Evolutionary conservation across 2,797 vertebrate genomes (phyloP).

Genomic region (Odontamblyopus rebecca): DNA sequence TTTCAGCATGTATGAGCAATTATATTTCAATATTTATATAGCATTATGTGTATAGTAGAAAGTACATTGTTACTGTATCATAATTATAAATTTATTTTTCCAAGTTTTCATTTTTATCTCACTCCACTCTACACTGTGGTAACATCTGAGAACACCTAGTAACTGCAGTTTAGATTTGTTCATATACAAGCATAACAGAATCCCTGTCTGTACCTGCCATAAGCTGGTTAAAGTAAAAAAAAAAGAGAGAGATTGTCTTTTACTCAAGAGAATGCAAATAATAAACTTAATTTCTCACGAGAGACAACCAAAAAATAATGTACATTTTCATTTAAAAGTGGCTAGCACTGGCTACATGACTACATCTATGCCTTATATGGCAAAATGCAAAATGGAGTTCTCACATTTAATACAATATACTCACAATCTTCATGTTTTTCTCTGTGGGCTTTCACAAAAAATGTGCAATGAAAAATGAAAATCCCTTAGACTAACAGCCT

Average conservation of each 20-base stretch:
- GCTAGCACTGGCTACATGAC: slow-evolving; percentile 5
- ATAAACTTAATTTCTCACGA: slow-evolving; percentile 20
- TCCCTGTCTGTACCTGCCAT: slow-evolving; percentile 6
- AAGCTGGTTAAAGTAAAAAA: slow-evolving; percentile 27
- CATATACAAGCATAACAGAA: slow-evolving; percentile 13
- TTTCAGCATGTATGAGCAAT: slow-evolving; percentile 9
- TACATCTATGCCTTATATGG: slow-evolving; percentile 27
- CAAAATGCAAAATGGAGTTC: slow-evolving; percentile 33
- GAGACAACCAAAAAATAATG: slow-evolving; percentile 35
- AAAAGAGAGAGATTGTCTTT: slow-evolving; percentile 50
- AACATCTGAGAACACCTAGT: slow-evolving; percentile 18
- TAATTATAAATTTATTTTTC: slow-evolving; percentile 42
- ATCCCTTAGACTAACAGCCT: slow-evolving; percentile 43
- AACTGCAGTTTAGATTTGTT: slow-evolving; percentile 15
- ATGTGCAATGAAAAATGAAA: slow-evolving; percentile 32
- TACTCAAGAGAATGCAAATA: slow-evolving; percentile 16
- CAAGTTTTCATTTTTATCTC: slow-evolving; percentile 33
- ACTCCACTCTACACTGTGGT: slow-evolving; percentile 27
- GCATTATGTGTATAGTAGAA: slow-evolving; percentile 23
- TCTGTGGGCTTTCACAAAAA: slow-evolving; percentile 22
- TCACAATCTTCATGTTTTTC: slow-evolving; percentile 47
- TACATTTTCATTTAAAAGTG: slow-evolving; percentile 55
- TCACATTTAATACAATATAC: slow-evolving; percentile 34
- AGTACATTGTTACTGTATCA: slow-evolving; percentile 19
- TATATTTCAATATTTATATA: slow-evolving; percentile 24